Evolutionary conservation across 2,888 invertebrate species (phyloP).

Genomic region (Anoncus sp.): DNA sequence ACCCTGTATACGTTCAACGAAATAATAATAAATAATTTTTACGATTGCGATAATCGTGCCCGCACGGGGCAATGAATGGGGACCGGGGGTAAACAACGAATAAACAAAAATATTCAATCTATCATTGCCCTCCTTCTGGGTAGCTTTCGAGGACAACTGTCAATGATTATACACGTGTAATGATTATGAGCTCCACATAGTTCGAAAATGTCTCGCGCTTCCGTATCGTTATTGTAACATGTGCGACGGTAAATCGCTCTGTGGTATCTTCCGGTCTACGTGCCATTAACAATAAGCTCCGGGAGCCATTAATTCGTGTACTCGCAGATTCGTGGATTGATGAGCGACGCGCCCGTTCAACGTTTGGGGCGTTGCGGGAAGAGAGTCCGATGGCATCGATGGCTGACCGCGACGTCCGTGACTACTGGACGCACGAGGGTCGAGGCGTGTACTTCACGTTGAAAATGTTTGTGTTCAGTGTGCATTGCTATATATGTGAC

Average conservation of each 20-base stretch:
- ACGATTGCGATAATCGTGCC: background rate
- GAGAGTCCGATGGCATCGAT: constrained; percentile 49
- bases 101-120: constrained; percentile 1
- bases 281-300: constrained; percentile 62
- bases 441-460: constrained; percentile 14
- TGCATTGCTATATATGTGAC: constrained; percentile 24
- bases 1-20: too few relatives aligned
- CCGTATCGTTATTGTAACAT: constrained; percentile 10
- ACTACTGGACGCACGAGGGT: constrained; percentile 48
- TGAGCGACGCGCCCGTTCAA: constrained; percentile 26
- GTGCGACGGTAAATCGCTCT: constrained; percentile 41
- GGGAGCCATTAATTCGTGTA: constrained; percentile 61
- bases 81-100: too few relatives aligned
- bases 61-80: too few relatives aligned
- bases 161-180: constrained; percentile 7
- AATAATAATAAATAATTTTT: too few relatives aligned
- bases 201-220: constrained; percentile 15
- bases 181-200: constrained; percentile 30
- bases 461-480: too few relatives aligned
- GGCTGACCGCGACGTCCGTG: constrained; percentile 62
- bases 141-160: background rate
- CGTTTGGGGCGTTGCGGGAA: constrained; percentile 15
- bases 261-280: constrained; percentile 46
- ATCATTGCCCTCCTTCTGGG: background rate
- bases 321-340: constrained; percentile 49